Percentiles rank a stretch among this genome's conserved stretches.
phyloP scores from a whole-genome alignment of 2,797 vertebrate species.

The Sparidentex hasta region DNA sequence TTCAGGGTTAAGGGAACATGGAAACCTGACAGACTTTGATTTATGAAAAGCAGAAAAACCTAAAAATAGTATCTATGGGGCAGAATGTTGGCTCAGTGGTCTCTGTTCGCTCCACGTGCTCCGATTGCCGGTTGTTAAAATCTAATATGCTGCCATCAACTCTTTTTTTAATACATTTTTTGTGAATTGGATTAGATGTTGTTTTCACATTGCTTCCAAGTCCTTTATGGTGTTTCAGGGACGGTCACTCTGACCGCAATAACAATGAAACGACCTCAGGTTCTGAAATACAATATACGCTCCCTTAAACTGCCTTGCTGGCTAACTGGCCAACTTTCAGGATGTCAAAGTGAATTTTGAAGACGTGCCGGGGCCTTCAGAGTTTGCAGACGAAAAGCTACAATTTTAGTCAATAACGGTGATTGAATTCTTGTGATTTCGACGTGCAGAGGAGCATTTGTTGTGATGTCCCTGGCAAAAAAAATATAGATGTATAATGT shows the following conservation, averaged over 20 bases:
- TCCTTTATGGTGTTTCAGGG: constrained; percentile 1
- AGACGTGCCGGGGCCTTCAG: constrained; percentile 9
- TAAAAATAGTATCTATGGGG: not conserved
- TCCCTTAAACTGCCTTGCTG: constrained; percentile 10
- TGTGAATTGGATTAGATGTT: not conserved
- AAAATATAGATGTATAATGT: not conserved
- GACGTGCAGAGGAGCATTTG: not conserved
- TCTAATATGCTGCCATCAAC: not conserved
- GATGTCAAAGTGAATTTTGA: not conserved
- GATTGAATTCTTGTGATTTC: not conserved
- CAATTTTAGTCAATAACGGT: constrained; percentile 5
- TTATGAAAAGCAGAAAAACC: not conserved
- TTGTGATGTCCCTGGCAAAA: not conserved
- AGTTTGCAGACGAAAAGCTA: constrained; percentile 13
- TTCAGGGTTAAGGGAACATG: not conserved
- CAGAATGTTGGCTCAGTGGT: not conserved
- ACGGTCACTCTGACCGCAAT: not conserved
- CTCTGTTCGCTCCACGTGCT: not conserved
- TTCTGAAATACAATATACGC: constrained; percentile 5
- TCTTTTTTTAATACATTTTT: not conserved
- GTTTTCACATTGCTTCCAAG: not conserved
- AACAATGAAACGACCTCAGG: not conserved
- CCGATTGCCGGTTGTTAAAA: not conserved
- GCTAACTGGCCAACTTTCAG: not conserved
- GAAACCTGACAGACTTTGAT: not conserved